These are phyloP conservation scores for Equus przewalskii DNA, from an alignment of 2,113 vertebrate species.

Conservation along the genomic window DNA sequence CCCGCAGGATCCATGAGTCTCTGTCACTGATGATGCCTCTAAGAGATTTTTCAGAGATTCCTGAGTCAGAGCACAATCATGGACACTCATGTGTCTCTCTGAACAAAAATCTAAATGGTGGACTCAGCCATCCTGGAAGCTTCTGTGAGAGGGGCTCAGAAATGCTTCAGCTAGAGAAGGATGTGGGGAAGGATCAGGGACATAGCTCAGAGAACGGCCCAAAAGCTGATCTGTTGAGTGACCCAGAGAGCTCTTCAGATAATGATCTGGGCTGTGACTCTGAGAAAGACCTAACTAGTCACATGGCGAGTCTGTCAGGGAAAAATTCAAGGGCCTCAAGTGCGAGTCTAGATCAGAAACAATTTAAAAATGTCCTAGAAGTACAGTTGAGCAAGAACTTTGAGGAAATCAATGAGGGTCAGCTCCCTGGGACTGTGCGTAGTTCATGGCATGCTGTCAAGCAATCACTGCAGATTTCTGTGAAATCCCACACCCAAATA, in stretches of 20 bases:
- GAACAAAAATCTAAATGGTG: not conserved
- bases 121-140: not conserved
- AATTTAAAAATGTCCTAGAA: not conserved
- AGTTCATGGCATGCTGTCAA: not conserved
- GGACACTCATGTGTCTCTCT: not conserved
- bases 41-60: rapidly evolving
- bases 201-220: not conserved
- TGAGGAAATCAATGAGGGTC: not conserved
- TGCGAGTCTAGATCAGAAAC: not conserved
- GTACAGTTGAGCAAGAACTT: not conserved
- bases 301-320: not conserved
- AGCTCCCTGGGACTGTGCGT: not conserved
- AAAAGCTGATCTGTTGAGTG: not conserved
- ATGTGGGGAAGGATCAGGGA: not conserved
- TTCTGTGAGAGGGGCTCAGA: not conserved
- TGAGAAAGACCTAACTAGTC: not conserved
- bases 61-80: rapidly evolving
- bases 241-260: not conserved
- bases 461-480: not conserved
- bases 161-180: not conserved
- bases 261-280: not conserved
- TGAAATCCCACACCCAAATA: not conserved
- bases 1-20: not conserved
- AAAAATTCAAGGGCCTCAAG: not conserved
- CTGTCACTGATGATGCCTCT: not conserved